Percentiles rank a stretch among this genome's conserved stretches.
phyloP scores from a whole-genome alignment of 2,113 vertebrate genomes.

The Abramis brama region DNA sequence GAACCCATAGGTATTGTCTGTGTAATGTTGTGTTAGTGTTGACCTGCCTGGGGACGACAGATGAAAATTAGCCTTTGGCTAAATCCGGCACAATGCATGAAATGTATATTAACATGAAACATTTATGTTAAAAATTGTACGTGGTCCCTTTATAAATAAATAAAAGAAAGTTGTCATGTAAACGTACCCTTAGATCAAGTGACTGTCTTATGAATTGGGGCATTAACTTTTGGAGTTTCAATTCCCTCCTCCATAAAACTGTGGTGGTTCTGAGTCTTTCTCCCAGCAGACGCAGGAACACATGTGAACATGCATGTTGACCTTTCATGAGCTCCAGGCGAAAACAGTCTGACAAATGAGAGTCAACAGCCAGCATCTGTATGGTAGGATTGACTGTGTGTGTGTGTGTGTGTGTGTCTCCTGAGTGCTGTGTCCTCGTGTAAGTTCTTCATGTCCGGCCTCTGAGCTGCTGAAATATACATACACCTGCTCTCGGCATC shows the following conservation, averaged over 20 bases:
- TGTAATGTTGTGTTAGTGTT: no score
- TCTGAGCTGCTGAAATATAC: constrained; percentile 56
- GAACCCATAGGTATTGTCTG: no score
- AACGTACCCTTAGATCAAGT: background rate
- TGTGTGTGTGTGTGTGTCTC: constrained; percentile 15
- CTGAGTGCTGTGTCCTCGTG: background rate
- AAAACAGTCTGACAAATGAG: constrained; percentile 61
- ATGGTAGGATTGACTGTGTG: constrained; percentile 43
- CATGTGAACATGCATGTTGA: constrained; percentile 39
- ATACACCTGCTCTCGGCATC: constrained; percentile 51
- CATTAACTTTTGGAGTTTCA: background rate
- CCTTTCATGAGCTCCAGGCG: constrained; percentile 52
- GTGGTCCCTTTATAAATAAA: no score
- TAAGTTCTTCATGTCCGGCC: constrained; percentile 4
- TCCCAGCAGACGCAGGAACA: constrained; percentile 9
- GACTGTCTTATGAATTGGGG: background rate
- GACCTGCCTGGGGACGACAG: no score
- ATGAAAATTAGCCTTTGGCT: no score
- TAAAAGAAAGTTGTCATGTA: no score
- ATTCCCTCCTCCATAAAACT: background rate
- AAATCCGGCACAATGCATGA: no score
- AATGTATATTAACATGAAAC: no score
- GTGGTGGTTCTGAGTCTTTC: background rate
- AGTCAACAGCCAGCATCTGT: constrained; percentile 64
- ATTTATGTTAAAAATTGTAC: no score